Evolutionary conservation across 2,888 invertebrate species (phyloP), one percentile per base, ranked within the genome.

Genomic region (Hydrotaea cyrtoneurina): DNA sequence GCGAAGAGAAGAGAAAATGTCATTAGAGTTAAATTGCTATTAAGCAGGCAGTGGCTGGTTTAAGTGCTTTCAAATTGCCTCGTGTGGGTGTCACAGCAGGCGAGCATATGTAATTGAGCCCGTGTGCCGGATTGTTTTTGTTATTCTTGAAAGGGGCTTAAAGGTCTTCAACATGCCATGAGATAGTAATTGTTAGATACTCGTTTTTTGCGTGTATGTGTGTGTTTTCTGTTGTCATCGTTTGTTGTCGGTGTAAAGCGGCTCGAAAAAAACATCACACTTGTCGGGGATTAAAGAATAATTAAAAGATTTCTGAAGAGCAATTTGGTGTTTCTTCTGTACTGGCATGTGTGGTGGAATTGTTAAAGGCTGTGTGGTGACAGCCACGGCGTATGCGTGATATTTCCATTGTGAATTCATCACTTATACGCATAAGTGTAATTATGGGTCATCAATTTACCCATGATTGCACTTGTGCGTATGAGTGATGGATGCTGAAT

Each of bases 51-150:
- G 2, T 31, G 31, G 31, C 19, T 64, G 53, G 46, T 50, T 43
- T 72, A 73, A 78, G 62, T 73, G 64, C 62, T 78, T 72, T 73
- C 72, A 80, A 80, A 75, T 75, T 75, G 80, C 62, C 80, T 21
- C 69, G 39, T 71, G 21, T 71, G 50, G 17, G 10, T 66, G 57
- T 10, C 39, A 59, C 15, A 43, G 13, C 8, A 23, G 46, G 23
- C 21, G 66, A 17, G 66, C 10, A 15, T 59, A 1, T 39, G 36
- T 10, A n/a, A 13, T 17, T 57, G 13, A 31, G 36, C n/a, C n/a
- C 17, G 4, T 36, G 64, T 36, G n/a, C 36, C 1, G 39, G 39
- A 39, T 39, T 39, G 4, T 8, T 64, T 62, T 62, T 62, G 62
- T 19, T 66, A 43, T 66, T 66, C 46, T 69, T 69, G 15, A 19